A percentile compares a stretch with the other conserved stretches of the same genome.
phyloP scores from a whole-genome alignment of 2,113 vertebrate species.

The Pogonocichla stellata region DNA sequence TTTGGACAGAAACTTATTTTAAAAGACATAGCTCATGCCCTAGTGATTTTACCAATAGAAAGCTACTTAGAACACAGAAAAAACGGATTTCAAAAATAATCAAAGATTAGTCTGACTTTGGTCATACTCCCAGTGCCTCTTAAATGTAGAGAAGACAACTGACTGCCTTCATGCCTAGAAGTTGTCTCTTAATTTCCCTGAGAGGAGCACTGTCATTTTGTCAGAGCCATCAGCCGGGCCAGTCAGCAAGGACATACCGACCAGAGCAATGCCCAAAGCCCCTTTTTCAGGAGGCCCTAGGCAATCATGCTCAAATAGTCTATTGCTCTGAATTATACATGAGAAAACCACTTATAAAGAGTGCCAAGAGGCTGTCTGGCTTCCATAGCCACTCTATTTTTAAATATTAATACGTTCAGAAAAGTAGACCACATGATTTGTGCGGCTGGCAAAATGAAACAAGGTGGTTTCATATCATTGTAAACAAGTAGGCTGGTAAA shows the following conservation, averaged over 20 bases:
- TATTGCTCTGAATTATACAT: conserved; percentile 58
- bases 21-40: not conserved
- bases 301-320: conserved; percentile 12
- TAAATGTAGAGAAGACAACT: not conserved
- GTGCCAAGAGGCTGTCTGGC: not conserved
- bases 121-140: not conserved
- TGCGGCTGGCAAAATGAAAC: not conserved
- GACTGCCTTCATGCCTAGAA: not conserved
- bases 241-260: not conserved
- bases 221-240: not conserved
- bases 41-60: not conserved
- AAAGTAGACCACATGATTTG: not conserved
- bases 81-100: not conserved
- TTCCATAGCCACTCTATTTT: not conserved
- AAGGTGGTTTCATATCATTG: not conserved
- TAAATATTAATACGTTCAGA: conserved; percentile 50
- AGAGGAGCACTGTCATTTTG: not conserved
- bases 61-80: not conserved
- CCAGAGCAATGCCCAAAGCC: not conserved
- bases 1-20: not conserved
- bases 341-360: conserved; percentile 55
- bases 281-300: not conserved
- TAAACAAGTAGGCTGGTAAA: not conserved
- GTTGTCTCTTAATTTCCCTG: not conserved
- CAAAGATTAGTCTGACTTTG: not conserved